These are phyloP conservation scores for Elegia similella DNA, from an alignment of 2,888 invertebrate species.

Conservation along the genomic window DNA sequence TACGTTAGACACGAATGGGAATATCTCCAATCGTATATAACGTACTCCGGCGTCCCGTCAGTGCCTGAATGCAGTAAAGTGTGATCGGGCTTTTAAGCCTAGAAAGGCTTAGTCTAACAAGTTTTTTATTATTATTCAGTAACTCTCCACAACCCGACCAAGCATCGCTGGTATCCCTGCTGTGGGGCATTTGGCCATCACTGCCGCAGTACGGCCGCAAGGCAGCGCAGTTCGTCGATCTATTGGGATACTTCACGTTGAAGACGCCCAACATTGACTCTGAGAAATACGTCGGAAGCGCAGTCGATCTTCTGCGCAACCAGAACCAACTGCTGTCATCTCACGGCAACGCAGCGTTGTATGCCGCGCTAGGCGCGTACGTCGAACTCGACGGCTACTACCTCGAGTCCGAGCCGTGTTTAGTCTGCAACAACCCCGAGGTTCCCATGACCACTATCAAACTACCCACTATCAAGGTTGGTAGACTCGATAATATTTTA, in stretches of 20 bases:
- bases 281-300: slow-evolving; percentile 91
- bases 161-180: slow-evolving; percentile 88
- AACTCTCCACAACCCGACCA: slow-evolving; percentile 90
- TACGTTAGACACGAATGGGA: no score
- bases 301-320: slow-evolving; percentile 91
- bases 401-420: slow-evolving; percentile 97
- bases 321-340: slow-evolving; percentile 94
- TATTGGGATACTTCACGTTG: slow-evolving; percentile 96
- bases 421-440: slow-evolving; percentile 99
- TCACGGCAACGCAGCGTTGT: slow-evolving; percentile 96
- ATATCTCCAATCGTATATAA: no score
- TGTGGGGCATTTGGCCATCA: slow-evolving; percentile 96
- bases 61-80: no score
- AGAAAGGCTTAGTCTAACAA: neutral
- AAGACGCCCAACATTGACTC: slow-evolving; percentile 88
- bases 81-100: no score
- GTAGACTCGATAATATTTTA: slow-evolving; percentile 23
- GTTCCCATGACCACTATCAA: slow-evolving; percentile 95
- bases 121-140: slow-evolving; percentile 52
- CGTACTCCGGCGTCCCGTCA: no score
- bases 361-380: slow-evolving; percentile 95
- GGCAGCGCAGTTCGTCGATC: slow-evolving; percentile 97
- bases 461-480: slow-evolving; percentile 93
- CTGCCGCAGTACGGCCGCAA: slow-evolving; percentile 95
- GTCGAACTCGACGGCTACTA: slow-evolving; percentile 98